Evolutionary conservation across 1,140 invertebrate species (phyloP), one percentile per base, ranked within the genome.

Genomic region (Pseudomyrmex flavicornis): DNA sequence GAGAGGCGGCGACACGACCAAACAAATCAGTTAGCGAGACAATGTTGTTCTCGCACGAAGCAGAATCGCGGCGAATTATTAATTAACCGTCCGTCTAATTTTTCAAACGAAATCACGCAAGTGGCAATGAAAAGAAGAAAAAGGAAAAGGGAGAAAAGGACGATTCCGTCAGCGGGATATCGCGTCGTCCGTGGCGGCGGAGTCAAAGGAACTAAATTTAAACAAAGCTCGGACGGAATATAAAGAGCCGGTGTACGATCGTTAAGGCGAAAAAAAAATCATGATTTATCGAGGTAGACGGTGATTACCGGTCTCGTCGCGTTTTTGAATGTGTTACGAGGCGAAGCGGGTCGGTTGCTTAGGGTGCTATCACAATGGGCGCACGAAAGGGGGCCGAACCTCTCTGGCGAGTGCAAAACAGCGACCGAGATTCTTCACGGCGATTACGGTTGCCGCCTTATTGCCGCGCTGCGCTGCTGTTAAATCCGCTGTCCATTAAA

Each of bases 401-500:
- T 35, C 35, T 35, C 35, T 35, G 35, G 52, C 76, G 48, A 69
- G 52, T 52, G 58, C 50, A 84, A 80, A 63, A 79, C 76, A 75
- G 59, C 72, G 84, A 59, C 15, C 75, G 76, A 89, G 84, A 79
- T 83, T 84, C 87, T 79, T 74, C 56, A 61, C 50, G 70, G 84
- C 73, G 87, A 88, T 88, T 89, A 88, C 82, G 72, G 79, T 68
- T 61, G 52, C 68, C 74, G 72, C 65, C 84, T 85, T 85, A 83
- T 76, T 83, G 65, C 62, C 84, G 84, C 65, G 70, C 52, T 72
- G 65, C 61, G 50, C 17, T 10, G 59, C 61, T 84, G 88, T 91
- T 89, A 90, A 91, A 90, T 88, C 89, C 83, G 68, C 66, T 84
- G 85, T 83, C 88, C 89, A 90, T 91, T 90, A 91, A 91, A 91